These are phyloP conservation scores for Hylomyscus alleni DNA, from an alignment of 2,797 vertebrate genomes.

Conservation along the genomic window DNA sequence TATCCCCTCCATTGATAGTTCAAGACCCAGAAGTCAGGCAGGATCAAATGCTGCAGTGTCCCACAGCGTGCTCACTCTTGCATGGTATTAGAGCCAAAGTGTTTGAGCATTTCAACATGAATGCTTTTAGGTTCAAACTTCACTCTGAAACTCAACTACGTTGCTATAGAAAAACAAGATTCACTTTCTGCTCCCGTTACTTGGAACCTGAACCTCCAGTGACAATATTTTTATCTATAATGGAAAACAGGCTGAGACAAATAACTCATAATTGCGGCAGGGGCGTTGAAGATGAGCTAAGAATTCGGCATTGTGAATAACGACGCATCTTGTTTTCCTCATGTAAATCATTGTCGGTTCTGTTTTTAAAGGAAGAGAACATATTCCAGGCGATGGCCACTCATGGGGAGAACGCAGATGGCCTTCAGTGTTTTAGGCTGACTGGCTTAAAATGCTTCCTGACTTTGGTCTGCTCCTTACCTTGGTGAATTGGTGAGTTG, in stretches of 20 bases:
- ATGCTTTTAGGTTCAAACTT: slow-evolving; percentile 23
- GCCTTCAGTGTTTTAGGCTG: slow-evolving; percentile 35
- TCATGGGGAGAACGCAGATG: slow-evolving; percentile 42
- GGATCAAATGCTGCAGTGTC: not conserved
- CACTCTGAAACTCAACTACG: not conserved
- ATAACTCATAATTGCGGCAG: slow-evolving; percentile 59
- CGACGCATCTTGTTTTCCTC: slow-evolving; percentile 50
- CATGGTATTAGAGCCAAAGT: not conserved
- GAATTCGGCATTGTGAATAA: slow-evolving; percentile 10
- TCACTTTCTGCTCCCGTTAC: slow-evolving; percentile 55
- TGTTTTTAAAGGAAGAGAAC: slow-evolving; percentile 61
- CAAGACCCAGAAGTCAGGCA: slow-evolving; percentile 37
- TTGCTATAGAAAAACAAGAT: slow-evolving; percentile 47
- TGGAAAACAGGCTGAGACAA: slow-evolving; percentile 42
- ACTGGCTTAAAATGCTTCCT: slow-evolving; percentile 69
- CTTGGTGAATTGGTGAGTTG: slow-evolving; percentile 60
- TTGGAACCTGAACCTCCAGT: slow-evolving; percentile 47
- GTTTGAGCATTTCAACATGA: not conserved
- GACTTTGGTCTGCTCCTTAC: slow-evolving; percentile 61
- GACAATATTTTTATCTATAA: slow-evolving; percentile 32
- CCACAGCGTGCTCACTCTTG: not conserved
- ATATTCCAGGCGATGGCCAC: slow-evolving; percentile 38
- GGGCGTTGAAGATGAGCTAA: slow-evolving; percentile 45
- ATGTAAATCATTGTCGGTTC: slow-evolving; percentile 33
- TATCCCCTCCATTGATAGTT: not conserved